These are phyloP conservation scores for Mactromeris polynyma DNA, from an alignment of 2,888 invertebrate species.

Conservation along the genomic window DNA sequence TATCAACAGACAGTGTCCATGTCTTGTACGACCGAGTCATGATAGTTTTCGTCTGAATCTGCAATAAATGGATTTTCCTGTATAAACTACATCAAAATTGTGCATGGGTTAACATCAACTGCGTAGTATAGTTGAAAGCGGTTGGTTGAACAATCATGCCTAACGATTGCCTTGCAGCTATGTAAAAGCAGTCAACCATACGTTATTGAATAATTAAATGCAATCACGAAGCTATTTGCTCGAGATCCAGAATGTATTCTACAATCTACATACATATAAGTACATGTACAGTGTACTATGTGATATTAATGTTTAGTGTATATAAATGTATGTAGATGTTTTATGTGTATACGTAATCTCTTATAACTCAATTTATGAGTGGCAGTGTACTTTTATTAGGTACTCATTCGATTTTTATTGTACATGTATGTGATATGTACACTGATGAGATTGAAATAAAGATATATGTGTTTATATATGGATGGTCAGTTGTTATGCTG, in stretches of 20 bases:
- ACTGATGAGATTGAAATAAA: too few species aligned
- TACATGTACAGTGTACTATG: too few species aligned
- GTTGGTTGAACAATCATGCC: background rate
- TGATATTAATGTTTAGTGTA: too few species aligned
- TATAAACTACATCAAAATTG: background rate
- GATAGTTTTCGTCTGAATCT: slow-evolving; percentile 64
- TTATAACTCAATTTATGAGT: too few species aligned
- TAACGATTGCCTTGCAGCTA: background rate
- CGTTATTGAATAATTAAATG: background rate
- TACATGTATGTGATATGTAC: too few species aligned
- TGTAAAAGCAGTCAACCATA: background rate
- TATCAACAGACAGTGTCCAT: slow-evolving; percentile 47
- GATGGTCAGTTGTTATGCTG: background rate
- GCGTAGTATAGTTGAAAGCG: too few species aligned
- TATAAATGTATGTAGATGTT: too few species aligned
- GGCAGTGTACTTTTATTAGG: too few species aligned
- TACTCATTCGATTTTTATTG: too few species aligned
- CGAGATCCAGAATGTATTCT: background rate
- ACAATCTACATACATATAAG: background rate
- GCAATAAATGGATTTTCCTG: slow-evolving; percentile 43
- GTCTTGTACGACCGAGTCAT: slow-evolving; percentile 12
- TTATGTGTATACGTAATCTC: too few species aligned
- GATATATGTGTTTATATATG: background rate
- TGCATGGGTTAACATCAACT: too few species aligned
- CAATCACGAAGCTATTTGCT: background rate